A percentile compares a stretch with the other conserved stretches of the same genome.
These are phyloP conservation scores for Bos taurus DNA, from an alignment of 2,113 vertebrate genomes.

Conservation along the genomic window DNA sequence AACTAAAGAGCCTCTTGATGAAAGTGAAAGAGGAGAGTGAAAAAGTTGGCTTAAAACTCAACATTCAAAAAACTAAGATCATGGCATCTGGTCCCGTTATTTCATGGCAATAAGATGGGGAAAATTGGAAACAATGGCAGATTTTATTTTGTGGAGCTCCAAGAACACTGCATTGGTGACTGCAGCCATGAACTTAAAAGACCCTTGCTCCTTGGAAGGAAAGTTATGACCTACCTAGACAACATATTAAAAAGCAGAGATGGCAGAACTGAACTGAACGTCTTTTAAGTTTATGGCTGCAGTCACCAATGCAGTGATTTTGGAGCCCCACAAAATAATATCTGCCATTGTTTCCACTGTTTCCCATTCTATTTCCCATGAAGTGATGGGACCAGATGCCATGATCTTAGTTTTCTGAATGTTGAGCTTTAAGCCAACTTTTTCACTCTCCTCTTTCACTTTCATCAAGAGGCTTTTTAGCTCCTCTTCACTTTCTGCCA, in stretches of 20 bases:
- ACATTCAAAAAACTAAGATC: neutral
- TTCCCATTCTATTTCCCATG: too few relatives aligned
- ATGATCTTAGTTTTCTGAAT: too few relatives aligned
- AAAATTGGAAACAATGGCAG: neutral
- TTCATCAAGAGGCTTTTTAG: too few relatives aligned
- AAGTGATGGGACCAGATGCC: too few relatives aligned
- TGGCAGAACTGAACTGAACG: neutral
- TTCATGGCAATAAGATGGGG: neutral
- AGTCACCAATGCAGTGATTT: too few relatives aligned
- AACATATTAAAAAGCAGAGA: neutral
- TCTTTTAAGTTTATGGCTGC: too few relatives aligned
- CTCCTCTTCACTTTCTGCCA: too few relatives aligned
- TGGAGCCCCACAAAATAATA: too few relatives aligned
- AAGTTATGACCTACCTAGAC: neutral
- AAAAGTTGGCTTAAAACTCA: neutral
- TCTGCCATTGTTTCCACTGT: too few relatives aligned
- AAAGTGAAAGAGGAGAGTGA: neutral
- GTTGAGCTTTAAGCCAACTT: too few relatives aligned
- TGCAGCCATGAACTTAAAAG: neutral
- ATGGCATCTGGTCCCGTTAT: neutral
- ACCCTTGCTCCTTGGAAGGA: accelerated
- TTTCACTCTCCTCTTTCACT: too few relatives aligned
- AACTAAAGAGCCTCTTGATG: neutral
- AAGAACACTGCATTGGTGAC: neutral
- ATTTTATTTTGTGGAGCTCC: neutral